phyloP scores from a whole-genome alignment of 92 coral and sea anemone species.

The Montipora capitata region DNA sequence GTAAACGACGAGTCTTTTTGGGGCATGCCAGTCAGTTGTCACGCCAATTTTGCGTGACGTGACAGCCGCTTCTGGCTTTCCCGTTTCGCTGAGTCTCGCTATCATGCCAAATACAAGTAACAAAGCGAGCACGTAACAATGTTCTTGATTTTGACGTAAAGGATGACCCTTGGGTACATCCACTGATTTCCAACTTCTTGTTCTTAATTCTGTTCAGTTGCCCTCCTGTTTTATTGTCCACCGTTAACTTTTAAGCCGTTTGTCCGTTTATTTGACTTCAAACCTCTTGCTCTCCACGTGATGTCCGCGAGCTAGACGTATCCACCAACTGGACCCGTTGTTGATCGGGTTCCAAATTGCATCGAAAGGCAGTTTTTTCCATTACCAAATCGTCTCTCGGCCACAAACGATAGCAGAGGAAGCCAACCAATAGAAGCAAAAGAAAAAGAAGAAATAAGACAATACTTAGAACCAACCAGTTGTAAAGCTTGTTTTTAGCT shows the following conservation, averaged over 20 bases:
- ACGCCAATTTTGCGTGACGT: too few relatives aligned
- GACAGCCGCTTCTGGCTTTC: not conserved
- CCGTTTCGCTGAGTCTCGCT: too few relatives aligned
- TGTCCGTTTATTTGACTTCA: not conserved
- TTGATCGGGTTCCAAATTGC: conserved; percentile 9
- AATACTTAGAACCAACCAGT: conserved; percentile 63
- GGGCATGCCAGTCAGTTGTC: too few relatives aligned
- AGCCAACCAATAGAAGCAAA: conserved; percentile 66
- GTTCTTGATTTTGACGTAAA: not conserved
- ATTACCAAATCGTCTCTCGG: conserved; percentile 32
- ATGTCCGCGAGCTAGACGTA: conserved; percentile 26
- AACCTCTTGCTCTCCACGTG: conserved; percentile 17
- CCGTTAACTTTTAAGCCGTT: not conserved
- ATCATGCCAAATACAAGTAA: not conserved
- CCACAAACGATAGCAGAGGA: conserved; percentile 69
- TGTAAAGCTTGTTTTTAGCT: conserved; percentile 51
- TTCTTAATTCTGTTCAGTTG: too few relatives aligned
- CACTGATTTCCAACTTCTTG: too few relatives aligned
- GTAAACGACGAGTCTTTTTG: too few relatives aligned
- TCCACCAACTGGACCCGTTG: not conserved
- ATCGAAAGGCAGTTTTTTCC: conserved; percentile 19
- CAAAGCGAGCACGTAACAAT: not conserved
- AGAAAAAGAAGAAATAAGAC: conserved; percentile 60
- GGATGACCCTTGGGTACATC: too few relatives aligned
- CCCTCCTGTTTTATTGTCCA: not conserved